Conservation (phyloP, 2,113 vertebrate species). For the Calypte anna region DNA sequence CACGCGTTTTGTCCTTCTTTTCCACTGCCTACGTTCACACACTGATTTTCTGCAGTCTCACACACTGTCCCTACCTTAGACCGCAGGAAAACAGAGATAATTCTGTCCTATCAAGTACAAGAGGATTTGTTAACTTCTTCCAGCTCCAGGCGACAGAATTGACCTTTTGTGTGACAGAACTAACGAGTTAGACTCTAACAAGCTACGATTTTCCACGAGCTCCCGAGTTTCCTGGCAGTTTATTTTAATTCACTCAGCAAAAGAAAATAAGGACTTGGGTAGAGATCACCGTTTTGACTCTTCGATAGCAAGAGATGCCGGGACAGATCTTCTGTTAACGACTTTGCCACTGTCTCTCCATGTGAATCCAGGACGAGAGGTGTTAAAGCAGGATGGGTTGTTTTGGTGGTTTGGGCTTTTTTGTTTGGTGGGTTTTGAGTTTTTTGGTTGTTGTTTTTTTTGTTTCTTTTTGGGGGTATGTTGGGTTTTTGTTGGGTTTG, state of each 20-base stretch:
- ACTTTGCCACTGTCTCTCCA: not conserved
- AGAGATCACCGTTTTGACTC: not conserved
- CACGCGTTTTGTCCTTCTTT: not conserved
- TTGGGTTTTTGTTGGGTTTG: too few species aligned
- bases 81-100: not conserved
- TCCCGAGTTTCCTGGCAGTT: not conserved
- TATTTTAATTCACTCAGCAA: not conserved
- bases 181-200: fast-evolving
- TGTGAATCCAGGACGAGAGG: not conserved
- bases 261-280: not conserved
- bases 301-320: not conserved
- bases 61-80: not conserved
- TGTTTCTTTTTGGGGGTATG: too few species aligned
- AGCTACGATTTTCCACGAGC: not conserved
- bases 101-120: not conserved
- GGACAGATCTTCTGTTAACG: not conserved
- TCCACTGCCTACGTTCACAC: not conserved
- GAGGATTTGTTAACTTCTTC: not conserved
- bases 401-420: not conserved
- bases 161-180: not conserved
- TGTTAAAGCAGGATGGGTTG: not conserved
- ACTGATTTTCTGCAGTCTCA: not conserved
- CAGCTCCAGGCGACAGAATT: not conserved
- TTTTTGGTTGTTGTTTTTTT: too few species aligned
- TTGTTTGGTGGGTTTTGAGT: too few species aligned